Conservation (phyloP, 2,797 vertebrate species). For the Pantherophis vulpinus region DNA sequence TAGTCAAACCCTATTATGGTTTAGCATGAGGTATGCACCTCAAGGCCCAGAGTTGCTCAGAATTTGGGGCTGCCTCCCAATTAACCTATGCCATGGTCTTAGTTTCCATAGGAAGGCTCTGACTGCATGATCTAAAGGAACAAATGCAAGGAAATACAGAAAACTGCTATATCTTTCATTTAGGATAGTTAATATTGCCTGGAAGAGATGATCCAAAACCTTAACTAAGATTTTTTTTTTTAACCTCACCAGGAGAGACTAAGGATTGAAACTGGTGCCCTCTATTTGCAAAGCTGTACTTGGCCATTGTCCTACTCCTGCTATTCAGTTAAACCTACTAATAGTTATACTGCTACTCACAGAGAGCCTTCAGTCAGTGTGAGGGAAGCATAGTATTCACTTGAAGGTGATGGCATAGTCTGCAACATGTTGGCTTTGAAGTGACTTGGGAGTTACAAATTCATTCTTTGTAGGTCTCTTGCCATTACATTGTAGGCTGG, state of each 20-base stretch:
- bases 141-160: background rate
- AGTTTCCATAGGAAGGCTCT: background rate
- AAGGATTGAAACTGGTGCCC: background rate
- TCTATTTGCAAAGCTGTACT: background rate
- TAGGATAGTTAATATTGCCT: background rate
- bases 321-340: background rate
- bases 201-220: background rate
- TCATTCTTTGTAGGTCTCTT: background rate
- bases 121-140: background rate
- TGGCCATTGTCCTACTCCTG: background rate
- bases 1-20: background rate
- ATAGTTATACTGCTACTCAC: background rate
- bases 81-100: background rate
- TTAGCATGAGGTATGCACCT: background rate
- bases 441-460: background rate
- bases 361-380: background rate
- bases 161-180: background rate
- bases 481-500: too few species aligned
- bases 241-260: background rate
- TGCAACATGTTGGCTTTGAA: background rate
- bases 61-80: background rate
- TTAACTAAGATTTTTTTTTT: background rate
- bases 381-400: background rate
- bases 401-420: background rate
- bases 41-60: background rate